A percentile compares a stretch with the other conserved stretches of the same genome.
Conservation (phyloP, 2,113 vertebrate genomes). For the Pelecanus crispus region DNA sequence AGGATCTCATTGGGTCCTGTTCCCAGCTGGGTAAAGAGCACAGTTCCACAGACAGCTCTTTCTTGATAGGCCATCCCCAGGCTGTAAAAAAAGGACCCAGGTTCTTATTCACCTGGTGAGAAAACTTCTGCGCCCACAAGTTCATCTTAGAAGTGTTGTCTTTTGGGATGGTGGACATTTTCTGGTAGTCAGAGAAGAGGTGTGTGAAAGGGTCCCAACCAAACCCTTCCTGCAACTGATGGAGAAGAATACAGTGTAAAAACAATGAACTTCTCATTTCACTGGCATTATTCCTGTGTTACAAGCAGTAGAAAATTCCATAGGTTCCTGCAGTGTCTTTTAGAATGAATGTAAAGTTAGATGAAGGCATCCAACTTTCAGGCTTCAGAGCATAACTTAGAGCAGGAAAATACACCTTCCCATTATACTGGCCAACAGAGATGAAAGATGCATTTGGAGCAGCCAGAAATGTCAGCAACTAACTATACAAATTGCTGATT, state of each 20-base stretch:
- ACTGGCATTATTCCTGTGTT: neutral
- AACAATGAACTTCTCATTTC: neutral
- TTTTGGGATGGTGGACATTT: slow-evolving; percentile 51
- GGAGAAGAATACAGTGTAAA: neutral
- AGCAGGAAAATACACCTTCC: neutral
- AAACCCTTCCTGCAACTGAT: slow-evolving; percentile 77
- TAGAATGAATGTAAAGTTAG: neutral
- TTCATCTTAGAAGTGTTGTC: slow-evolving; percentile 75
- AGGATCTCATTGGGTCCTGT: slow-evolving; percentile 72
- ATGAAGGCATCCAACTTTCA: neutral
- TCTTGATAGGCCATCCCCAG: slow-evolving; percentile 78
- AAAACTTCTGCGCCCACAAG: slow-evolving; percentile 75
- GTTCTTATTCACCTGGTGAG: slow-evolving; percentile 73
- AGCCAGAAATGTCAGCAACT: neutral
- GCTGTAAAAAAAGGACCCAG: slow-evolving; percentile 74
- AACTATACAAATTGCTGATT: neutral
- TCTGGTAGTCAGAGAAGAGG: slow-evolving; percentile 73
- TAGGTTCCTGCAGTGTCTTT: neutral
- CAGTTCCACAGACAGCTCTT: slow-evolving; percentile 63
- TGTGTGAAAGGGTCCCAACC: slow-evolving; percentile 75
- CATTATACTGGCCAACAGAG: neutral
- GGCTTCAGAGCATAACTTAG: neutral
- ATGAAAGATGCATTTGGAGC: neutral
- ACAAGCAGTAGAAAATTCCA: neutral
- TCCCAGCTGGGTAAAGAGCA: slow-evolving; percentile 72